These are phyloP conservation scores for Catharus bicknelli DNA, from an alignment of 2,113 vertebrate species.

Conservation along the genomic window DNA sequence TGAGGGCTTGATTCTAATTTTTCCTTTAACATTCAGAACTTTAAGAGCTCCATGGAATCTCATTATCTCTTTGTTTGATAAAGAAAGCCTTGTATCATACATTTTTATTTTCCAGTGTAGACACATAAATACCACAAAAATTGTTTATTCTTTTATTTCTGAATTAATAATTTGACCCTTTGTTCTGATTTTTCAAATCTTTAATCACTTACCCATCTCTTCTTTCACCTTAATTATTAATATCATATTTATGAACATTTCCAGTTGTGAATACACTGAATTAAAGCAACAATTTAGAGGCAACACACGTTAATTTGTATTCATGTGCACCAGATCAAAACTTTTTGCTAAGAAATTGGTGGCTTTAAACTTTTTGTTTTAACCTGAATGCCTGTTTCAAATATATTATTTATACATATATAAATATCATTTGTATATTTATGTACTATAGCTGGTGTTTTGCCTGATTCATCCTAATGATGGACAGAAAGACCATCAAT, in stretches of 20 bases:
- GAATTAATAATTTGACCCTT: not conserved
- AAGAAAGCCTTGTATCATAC: not conserved
- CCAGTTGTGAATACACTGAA: not conserved
- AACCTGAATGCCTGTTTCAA: not conserved
- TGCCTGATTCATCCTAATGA: not conserved
- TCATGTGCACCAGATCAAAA: not conserved
- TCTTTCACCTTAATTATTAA: not conserved
- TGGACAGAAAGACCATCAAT: not conserved
- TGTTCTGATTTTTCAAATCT: not conserved
- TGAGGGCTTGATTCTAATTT: not conserved
- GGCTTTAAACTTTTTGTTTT: not conserved
- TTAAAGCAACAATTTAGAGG: not conserved
- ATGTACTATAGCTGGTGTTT: not conserved
- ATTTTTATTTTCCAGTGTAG: not conserved
- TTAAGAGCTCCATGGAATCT: accelerated
- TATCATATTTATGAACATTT: not conserved
- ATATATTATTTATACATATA: not conserved
- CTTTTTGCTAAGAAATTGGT: not conserved
- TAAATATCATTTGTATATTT: not conserved
- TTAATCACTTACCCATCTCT: not conserved
- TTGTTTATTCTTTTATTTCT: not conserved
- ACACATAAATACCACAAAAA: not conserved
- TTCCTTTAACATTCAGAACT: not conserved
- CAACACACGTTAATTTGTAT: not conserved
- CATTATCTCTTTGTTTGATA: not conserved